Evolutionary conservation across 2,888 invertebrate species (phyloP), one percentile per base, ranked within the genome.

Genomic region (Thera obeliscata): DNA sequence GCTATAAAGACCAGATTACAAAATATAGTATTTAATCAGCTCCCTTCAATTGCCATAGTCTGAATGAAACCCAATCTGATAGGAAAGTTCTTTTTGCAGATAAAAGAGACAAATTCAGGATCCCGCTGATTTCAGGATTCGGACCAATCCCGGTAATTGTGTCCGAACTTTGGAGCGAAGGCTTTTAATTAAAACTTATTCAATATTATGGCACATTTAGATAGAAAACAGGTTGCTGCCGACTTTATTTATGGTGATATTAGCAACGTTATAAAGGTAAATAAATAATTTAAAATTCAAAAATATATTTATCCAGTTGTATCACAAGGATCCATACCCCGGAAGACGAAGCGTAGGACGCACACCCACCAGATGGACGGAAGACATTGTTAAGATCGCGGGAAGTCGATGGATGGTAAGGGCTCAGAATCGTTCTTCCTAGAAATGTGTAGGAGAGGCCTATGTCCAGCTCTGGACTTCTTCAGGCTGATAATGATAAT

Each of bases 141-240:
- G 74, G 80, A 69, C 80, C 86, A 85, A 87, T 87, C 81, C 83
- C 70, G 82, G 85, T 90, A 89, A 90, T 89, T 89, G 85, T 81
- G 86, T 85, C 80, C 80, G 72, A 89, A 90, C 81, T 90, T 86
- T 64, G 73, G 75, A 67, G 70, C 79, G 79, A 83, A 81, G 81
- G 84, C 87, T 90, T 91, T 90, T 91, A 90, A 91, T 91, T 91
- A 90, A 91, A 91, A 91, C 88, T 91, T 91, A 87, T 88, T 88
- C 84, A 88, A 90, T 90, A 88, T 87, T 88, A 88, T 83, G 80
- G 78, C 75, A 71, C 36, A 68, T 49, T 64, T 61, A 55, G 36
- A 12, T 22, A 49, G 50, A 52, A 64, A 58, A 36, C 60, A n/a
- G 59, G 41, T 56, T 56, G 33, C 9, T 56, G 36, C 41, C 7